Evolutionary conservation across 2,888 invertebrate species (phyloP), one percentile per base, ranked within the genome.

Genomic region (Stramonita haemastoma): DNA sequence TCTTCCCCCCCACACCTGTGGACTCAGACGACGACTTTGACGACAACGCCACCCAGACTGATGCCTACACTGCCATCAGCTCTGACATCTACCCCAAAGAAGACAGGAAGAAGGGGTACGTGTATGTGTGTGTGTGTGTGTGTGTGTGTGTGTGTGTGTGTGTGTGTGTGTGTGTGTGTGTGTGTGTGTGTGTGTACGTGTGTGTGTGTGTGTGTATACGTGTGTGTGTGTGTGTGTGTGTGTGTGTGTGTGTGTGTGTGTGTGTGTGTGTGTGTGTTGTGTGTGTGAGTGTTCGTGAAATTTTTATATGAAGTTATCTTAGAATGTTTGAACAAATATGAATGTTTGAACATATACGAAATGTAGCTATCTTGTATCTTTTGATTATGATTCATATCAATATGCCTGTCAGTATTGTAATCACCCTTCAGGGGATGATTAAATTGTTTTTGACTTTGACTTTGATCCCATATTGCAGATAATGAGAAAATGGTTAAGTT

Each of bases 1-100:
- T 95, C 0, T 96, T 93, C 90, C 96, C 96, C 8, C 95, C 95
- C 11, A 94, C 95, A 0, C 95, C 94, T 0, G 91, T 90, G 13
- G 94, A 92, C 15, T 95, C 95, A 2, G 95, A 95, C 15, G 93
- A 93, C 15, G 94, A 94, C 13, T 93, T 93, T 56, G 93, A 93
- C 22, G 90, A 88, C n/a, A 83, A 87, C 4, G 70, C 85, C 87
- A 60, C 85, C 26, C 84, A 81, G 22, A 56, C 89, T 17, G 88
- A 90, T 13, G 73, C 77, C 22, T 26, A 70, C 84, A 79, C 86
- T 60, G 90, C 86, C 13, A 88, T 60, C 29, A 60, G 87, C 70
- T 34, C 34, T 19, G 88, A 86, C 84, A 91, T 87, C 60, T 89
- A 91, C 84, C 91, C 92, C 87, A 92, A 91, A 73, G 92, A 93